Evolutionary conservation across 2,888 invertebrate genomes (phyloP), one percentile per base, ranked within the genome.

Genomic region (Archaeoteleia sp.): DNA sequence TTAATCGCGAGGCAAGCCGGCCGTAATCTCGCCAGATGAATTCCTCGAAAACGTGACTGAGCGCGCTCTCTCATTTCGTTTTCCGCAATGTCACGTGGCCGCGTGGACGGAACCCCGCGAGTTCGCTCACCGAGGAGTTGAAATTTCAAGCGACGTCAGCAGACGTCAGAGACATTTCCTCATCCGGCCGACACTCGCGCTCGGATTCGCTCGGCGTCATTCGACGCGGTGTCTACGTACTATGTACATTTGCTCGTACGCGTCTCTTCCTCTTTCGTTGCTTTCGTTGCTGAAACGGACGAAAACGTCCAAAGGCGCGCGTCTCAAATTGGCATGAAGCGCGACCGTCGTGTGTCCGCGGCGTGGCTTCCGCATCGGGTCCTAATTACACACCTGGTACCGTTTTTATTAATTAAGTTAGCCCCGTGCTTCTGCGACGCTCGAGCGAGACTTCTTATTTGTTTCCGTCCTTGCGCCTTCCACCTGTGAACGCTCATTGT

Each of bases 291-390:
- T 25, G 14, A 10, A n/a, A 20, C 40, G 8, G 7, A 37, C 30
- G 27, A 30, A 46, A 30, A 39, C 39, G 46, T 27, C 10, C n/a
- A n/a, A n/a, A n/a, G 15, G 45, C 29, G 32, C 45, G 35, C 61
- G 51, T 48, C 67, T 66, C 54, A 70, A 71, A 71, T 73, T 70
- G 69, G 73, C 73, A 73, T 71, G 65, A 73, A 73, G 71, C 71
- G 68, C 68, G 66, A 73, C 71, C 70, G 32, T n/a, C n/a, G n/a
- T n/a, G 42, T 71, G 73, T 73, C 71, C 71, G 60, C 72, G 32
- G 39, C 63, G 42, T 49, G 53, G 68, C 68, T 73, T 73, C 73
- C 71, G 69, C 65, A 55, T 67, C 42, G 55, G 65, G 60, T 70
- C 67, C 54, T 71, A 69, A 73, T 71, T 71, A 57, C 54, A 43